phyloP scores from a whole-genome alignment of 2,797 vertebrate species.

The Sparus aurata region DNA sequence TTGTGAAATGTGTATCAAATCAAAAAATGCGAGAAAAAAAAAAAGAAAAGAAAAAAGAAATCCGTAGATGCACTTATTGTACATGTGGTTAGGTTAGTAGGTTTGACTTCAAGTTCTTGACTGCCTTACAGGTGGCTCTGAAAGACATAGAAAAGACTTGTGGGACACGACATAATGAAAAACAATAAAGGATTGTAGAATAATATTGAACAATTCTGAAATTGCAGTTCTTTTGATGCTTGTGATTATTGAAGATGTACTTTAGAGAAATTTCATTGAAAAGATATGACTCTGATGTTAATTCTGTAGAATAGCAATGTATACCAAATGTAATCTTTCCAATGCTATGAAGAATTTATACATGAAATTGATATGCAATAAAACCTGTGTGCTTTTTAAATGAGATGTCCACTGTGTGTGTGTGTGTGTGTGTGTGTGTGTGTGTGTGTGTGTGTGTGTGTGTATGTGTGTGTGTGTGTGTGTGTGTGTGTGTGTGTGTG shows the following conservation, averaged over 20 bases:
- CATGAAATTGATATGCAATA: slow-evolving; percentile 99
- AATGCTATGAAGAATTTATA: slow-evolving; percentile 99
- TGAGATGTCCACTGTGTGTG: slow-evolving; percentile 55
- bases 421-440: slow-evolving; percentile 9
- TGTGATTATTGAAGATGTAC: slow-evolving; percentile 94
- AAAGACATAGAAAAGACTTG: slow-evolving; percentile 85
- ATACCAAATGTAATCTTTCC: slow-evolving; percentile 99
- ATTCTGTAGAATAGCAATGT: slow-evolving; percentile 99
- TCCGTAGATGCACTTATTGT: slow-evolving; percentile 97
- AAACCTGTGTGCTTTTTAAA: slow-evolving; percentile 99
- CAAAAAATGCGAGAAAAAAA: slow-evolving; percentile 86
- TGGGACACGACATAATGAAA: slow-evolving; percentile 86
- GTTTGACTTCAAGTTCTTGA: slow-evolving; percentile 90
- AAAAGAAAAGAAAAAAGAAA: slow-evolving; percentile 85
- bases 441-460: too few species aligned
- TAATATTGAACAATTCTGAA: slow-evolving; percentile 91
- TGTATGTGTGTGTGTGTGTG: too few species aligned
- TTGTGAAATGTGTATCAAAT: slow-evolving; percentile 95
- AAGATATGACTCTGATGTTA: slow-evolving; percentile 95
- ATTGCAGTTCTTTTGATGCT: slow-evolving; percentile 93
- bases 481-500: too few species aligned
- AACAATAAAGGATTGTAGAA: slow-evolving; percentile 91
- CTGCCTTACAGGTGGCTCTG: slow-evolving; percentile 87
- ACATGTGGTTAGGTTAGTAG: slow-evolving; percentile 92
- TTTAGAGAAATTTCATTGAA: slow-evolving; percentile 96